Conservation (phyloP, 2,797 vertebrate genomes). For the Streptopelia turtur region DNA sequence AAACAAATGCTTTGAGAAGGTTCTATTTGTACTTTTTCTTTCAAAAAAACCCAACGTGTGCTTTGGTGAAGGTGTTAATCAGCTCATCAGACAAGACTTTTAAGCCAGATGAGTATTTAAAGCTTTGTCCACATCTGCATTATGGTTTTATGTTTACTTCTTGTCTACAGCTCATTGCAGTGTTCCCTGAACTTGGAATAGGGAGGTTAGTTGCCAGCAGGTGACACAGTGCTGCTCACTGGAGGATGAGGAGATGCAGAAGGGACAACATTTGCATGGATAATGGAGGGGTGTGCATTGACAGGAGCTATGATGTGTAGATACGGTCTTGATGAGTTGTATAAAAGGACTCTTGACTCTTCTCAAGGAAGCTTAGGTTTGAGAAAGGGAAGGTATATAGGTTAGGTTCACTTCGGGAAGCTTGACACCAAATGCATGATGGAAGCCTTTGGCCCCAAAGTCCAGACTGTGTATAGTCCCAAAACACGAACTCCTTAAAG, state of each 20-base stretch:
- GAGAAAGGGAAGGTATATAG: not conserved
- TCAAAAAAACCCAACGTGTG: not conserved
- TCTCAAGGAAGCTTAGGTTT: not conserved
- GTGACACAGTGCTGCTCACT: not conserved
- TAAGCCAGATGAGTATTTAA: not conserved
- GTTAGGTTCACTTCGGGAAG: not conserved
- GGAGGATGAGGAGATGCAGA: not conserved
- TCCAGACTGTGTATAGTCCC: not conserved
- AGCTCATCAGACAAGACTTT: not conserved
- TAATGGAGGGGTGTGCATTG: not conserved
- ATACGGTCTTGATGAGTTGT: not conserved
- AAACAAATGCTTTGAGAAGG: not conserved
- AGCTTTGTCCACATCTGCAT: not conserved
- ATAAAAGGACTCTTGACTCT: fast-evolving
- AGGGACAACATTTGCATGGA: not conserved
- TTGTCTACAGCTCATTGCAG: not conserved
- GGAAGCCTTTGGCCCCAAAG: not conserved
- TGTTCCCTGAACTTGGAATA: not conserved
- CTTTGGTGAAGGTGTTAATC: not conserved
- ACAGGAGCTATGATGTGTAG: not conserved
- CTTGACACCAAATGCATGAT: not conserved
- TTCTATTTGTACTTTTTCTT: not conserved
- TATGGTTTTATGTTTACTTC: not conserved
- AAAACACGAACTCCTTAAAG: not conserved
- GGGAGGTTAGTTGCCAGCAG: not conserved